Evolutionary conservation across 2,888 invertebrate species (phyloP).

Genomic region (Torymus texanus): DNA sequence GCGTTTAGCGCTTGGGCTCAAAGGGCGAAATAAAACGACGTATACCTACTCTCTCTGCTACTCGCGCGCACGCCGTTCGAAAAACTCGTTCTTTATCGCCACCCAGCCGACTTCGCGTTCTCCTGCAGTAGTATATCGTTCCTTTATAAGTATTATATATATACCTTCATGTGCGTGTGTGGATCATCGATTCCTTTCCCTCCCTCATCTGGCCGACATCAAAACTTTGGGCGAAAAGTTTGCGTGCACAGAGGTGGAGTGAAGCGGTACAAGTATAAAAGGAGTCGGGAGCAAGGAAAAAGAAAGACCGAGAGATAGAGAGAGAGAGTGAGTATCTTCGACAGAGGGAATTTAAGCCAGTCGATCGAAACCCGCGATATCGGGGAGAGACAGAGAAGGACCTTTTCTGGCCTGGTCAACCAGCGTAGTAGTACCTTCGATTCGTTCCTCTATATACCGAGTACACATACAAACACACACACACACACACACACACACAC

Average conservation of each 20-base stretch:
- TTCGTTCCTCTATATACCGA: background rate
- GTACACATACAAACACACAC: no score
- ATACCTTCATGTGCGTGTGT: background rate
- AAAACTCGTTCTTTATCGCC: conserved; percentile 28
- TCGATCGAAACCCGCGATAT: conserved; percentile 46
- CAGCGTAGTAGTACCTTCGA: background rate
- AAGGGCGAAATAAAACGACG: conserved; percentile 41
- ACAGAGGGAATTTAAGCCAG: conserved; percentile 24
- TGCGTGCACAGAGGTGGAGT: background rate
- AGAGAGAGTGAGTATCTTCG: background rate
- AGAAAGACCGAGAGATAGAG: background rate
- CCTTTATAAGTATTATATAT: conserved; percentile 9
- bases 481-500: no score
- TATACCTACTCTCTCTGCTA: background rate
- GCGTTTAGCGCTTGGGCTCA: conserved; percentile 25
- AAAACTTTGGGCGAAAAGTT: conserved; percentile 35
- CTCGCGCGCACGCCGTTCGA: background rate
- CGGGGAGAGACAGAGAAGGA: background rate
- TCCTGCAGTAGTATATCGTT: background rate
- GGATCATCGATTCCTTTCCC: conserved; percentile 33
- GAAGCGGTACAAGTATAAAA: background rate
- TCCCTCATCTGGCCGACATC: conserved; percentile 40
- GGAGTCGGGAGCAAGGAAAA: background rate
- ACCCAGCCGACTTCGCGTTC: background rate
- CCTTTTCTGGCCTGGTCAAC: conserved; percentile 33